A percentile compares a stretch with the other conserved stretches of the same genome.
These are phyloP conservation scores for Neomorphus geoffroyi DNA, from an alignment of 2,797 vertebrate genomes.

Conservation along the genomic window DNA sequence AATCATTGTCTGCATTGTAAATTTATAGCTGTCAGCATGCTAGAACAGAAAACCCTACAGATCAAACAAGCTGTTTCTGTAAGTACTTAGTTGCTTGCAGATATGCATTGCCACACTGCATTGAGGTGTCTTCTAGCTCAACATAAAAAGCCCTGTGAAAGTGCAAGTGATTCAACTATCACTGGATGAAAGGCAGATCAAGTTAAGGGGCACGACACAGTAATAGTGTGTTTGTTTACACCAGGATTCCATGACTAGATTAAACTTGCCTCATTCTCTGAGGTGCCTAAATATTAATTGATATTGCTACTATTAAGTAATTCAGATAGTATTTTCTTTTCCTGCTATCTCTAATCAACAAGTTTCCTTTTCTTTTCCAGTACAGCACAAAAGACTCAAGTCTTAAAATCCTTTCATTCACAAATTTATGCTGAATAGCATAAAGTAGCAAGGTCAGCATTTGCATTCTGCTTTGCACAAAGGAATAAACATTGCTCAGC, in stretches of 20 bases:
- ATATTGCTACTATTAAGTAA: not conserved
- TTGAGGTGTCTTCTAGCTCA: not conserved
- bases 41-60: not conserved
- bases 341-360: not conserved
- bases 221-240: slow-evolving; percentile 48
- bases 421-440: not conserved
- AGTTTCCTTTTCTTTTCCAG: not conserved
- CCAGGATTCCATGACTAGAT: not conserved
- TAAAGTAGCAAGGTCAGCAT: not conserved
- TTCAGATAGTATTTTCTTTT: not conserved
- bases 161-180: not conserved
- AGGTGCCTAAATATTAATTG: not conserved
- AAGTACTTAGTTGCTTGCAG: not conserved
- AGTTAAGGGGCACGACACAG: slow-evolving; percentile 22
- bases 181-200: not conserved
- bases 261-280: not conserved
- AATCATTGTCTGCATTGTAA: not conserved
- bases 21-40: not conserved
- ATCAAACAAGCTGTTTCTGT: not conserved
- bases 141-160: not conserved
- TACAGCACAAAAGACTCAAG: not conserved
- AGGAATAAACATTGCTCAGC: not conserved
- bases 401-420: not conserved
- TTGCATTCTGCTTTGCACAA: not conserved
- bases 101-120: not conserved